These are phyloP conservation scores for Tetrapedia diversipes DNA, from an alignment of 2,888 invertebrate species.

Conservation along the genomic window DNA sequence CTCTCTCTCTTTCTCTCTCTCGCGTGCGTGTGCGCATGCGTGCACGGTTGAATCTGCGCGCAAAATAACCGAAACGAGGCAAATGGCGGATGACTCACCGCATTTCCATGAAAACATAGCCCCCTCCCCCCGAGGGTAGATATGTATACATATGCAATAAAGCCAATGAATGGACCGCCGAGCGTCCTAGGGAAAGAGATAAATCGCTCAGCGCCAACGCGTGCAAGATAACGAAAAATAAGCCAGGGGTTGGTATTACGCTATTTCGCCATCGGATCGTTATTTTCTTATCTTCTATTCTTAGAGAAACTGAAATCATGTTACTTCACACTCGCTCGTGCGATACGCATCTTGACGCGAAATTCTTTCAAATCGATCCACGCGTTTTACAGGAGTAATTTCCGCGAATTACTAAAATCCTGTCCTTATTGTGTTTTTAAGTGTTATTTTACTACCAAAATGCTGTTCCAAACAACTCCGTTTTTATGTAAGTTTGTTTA, in stretches of 20 bases:
- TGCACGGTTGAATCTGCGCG: neutral
- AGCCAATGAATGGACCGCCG: neutral
- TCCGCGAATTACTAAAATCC: too few relatives aligned
- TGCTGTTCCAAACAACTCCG: neutral
- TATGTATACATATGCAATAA: neutral
- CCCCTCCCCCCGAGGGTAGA: too few relatives aligned
- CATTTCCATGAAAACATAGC: conserved; percentile 6
- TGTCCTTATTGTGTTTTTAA: neutral
- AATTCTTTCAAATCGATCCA: neutral
- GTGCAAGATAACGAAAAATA: neutral
- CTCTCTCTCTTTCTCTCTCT: too few relatives aligned
- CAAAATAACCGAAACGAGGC: conserved; percentile 11
- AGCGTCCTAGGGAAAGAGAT: neutral
- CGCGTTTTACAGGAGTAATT: too few relatives aligned
- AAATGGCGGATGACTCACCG: conserved; percentile 22
- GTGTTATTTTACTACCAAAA: neutral
- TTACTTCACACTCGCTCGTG: neutral
- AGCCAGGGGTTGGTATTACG: too few relatives aligned
- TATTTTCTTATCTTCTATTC: conserved; percentile 9
- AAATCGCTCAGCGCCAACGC: neutral
- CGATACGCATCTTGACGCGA: neutral
- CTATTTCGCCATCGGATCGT: too few relatives aligned
- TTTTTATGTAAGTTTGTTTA: too few relatives aligned
- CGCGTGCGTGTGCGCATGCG: too few relatives aligned
- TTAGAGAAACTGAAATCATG: neutral